A percentile compares a stretch with the other conserved stretches of the same genome.
These are phyloP conservation scores for Drosophila helvetica DNA, from an alignment of 2,888 invertebrate species.

Conservation along the genomic window DNA sequence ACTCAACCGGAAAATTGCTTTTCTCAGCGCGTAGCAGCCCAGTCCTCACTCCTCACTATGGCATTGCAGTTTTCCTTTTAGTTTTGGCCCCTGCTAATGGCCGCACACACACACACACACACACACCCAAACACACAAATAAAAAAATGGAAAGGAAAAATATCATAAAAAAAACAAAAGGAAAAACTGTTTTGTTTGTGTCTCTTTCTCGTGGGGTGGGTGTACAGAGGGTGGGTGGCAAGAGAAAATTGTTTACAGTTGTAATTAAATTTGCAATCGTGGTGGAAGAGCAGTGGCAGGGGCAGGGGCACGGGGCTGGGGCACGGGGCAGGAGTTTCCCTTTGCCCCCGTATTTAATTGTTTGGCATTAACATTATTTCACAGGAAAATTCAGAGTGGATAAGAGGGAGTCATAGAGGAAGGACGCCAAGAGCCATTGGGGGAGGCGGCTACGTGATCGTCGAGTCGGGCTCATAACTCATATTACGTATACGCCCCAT, in stretches of 20 bases:
- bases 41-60: neutral
- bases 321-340: neutral
- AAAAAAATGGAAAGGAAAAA: conserved; percentile 10
- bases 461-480: conserved; percentile 66
- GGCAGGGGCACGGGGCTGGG: neutral
- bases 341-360: conserved; percentile 26
- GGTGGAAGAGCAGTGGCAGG: conserved; percentile 9
- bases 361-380: conserved; percentile 36
- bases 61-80: conserved; percentile 14
- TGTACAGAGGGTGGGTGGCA: neutral
- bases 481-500: conserved; percentile 63
- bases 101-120: neutral
- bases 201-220: neutral
- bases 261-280: conserved; percentile 59
- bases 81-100: conserved; percentile 33
- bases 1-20: conserved; percentile 78
- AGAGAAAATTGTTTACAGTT: conserved; percentile 47
- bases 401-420: neutral
- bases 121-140: neutral
- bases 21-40: conserved; percentile 62
- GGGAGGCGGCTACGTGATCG: conserved; percentile 67
- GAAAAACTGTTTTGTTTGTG: conserved; percentile 16
- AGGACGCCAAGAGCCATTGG: conserved; percentile 13
- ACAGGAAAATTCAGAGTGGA: neutral
- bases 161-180: conserved; percentile 15